These are phyloP conservation scores for Trachelipus rathkii DNA, from an alignment of 1,140 invertebrate genomes.

Conservation along the genomic window DNA sequence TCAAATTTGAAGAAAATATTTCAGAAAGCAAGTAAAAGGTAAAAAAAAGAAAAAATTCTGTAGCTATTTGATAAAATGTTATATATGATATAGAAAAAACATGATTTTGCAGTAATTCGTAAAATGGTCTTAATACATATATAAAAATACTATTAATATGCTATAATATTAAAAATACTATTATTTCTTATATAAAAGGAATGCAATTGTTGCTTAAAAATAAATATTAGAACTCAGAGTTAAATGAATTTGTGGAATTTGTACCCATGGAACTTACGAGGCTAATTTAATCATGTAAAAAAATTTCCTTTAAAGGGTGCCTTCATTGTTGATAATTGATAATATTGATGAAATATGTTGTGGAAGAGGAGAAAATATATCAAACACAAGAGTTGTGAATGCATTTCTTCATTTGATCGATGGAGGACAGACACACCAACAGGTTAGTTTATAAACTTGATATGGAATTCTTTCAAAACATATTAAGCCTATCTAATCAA, in stretches of 20 bases:
- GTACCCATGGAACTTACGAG: too few species aligned
- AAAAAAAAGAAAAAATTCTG: too few species aligned
- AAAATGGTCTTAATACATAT: background rate
- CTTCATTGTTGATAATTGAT: background rate
- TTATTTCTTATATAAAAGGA: background rate
- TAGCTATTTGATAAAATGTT: too few species aligned
- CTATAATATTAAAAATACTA: too few species aligned
- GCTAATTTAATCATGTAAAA: too few species aligned
- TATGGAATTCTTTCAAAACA: background rate
- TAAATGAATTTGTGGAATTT: background rate
- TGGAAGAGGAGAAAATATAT: background rate
- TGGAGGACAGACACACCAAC: background rate
- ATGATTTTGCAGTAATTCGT: background rate
- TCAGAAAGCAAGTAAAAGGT: background rate
- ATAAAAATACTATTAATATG: too few species aligned
- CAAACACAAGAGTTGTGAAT: background rate
- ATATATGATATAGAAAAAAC: too few species aligned
- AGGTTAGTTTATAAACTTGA: constrained; percentile 1
- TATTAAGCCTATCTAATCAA: too few species aligned
- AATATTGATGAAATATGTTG: background rate
- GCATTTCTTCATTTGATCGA: background rate
- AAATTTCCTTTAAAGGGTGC: too few species aligned
- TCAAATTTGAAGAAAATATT: background rate
- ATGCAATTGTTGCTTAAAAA: background rate
- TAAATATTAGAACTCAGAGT: background rate